Conservation (phyloP, 2,113 vertebrate species). For the Bostrychus sinensis region DNA sequence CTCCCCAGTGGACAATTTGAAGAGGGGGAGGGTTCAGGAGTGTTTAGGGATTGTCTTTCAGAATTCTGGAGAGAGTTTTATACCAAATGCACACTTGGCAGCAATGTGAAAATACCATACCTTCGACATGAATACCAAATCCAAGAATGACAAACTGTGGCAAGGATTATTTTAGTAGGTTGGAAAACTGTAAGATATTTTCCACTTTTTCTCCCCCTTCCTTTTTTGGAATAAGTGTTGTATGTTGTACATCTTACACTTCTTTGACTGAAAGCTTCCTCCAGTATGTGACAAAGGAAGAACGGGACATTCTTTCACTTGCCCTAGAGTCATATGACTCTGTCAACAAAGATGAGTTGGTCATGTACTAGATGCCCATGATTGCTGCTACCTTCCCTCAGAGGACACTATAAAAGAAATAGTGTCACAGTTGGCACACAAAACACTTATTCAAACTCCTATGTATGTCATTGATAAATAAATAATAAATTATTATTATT, state of each 20-base stretch:
- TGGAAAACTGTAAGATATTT: not conserved
- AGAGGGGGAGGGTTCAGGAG: not conserved
- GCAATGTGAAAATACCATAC: constrained; percentile 1
- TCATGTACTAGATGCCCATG: not conserved
- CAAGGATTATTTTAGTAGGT: not conserved
- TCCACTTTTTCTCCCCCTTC: not conserved
- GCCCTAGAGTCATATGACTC: not conserved
- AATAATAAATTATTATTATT: no score
- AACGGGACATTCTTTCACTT: not conserved
- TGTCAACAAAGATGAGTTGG: not conserved
- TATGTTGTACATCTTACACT: not conserved
- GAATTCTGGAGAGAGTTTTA: not conserved
- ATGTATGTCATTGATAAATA: not conserved
- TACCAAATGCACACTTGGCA: not conserved
- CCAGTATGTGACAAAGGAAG: not conserved
- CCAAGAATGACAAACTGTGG: not conserved
- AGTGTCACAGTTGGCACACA: not conserved
- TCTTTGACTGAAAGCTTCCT: not conserved
- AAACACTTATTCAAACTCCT: not conserved
- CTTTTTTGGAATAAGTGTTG: not conserved
- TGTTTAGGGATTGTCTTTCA: not conserved
- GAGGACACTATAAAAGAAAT: not conserved
- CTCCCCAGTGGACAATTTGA: no score
- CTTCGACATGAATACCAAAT: not conserved
- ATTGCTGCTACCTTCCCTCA: not conserved